Evolutionary conservation across 1,140 invertebrate species (phyloP), one percentile per base, ranked within the genome.

Genomic region (Apis dorsata): DNA sequence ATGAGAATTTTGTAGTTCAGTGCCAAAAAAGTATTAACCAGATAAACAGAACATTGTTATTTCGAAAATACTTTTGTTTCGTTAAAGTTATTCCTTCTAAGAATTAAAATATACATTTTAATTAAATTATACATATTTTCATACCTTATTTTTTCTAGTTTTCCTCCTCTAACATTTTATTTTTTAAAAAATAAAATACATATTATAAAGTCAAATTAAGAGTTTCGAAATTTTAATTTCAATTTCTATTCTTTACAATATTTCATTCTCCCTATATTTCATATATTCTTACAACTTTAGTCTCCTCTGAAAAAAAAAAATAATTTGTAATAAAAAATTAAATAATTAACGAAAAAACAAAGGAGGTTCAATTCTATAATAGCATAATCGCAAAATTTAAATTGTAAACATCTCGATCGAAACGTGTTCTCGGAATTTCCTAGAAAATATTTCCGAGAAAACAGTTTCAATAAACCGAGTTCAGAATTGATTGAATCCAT

Each of bases 231-330:
- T 34, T 49, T 8, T 17, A 13, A 11, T 65, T 28, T 21, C 28
- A 34, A 34, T 34, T 65, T 28, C 24, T 15, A 0, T 17, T 28
- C 7, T 9, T 28, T 28, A 34, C 7, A 5, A 65, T 65, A 8
- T 34, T 62, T 12, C n/a, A 62, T 24, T 5, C n/a, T 12, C n/a
- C 7, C 21, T 12, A 62, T n/a, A 12, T n/a, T 62, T 12, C n/a
- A 62, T 24, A 12, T 13, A 1, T 24, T 13, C 60, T 24, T 15
- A 7, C 21, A 24, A 24, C n/a, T 4, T 24, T 24, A 24, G 4
- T 11, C n/a, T 13, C n/a, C 1, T 8, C 13, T 13, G 0, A 0
- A 1, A n/a, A n/a, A n/a, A n/a, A n/a, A n/a, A n/a, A 24, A 13
- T 13, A 17, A 11, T 44, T 44, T 44, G 3, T 7, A 63, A 24